A percentile compares a stretch with the other conserved stretches of the same genome.
These are phyloP conservation scores for Cotesia glomerata DNA, from an alignment of 1,140 invertebrate species.

Conservation along the genomic window DNA sequence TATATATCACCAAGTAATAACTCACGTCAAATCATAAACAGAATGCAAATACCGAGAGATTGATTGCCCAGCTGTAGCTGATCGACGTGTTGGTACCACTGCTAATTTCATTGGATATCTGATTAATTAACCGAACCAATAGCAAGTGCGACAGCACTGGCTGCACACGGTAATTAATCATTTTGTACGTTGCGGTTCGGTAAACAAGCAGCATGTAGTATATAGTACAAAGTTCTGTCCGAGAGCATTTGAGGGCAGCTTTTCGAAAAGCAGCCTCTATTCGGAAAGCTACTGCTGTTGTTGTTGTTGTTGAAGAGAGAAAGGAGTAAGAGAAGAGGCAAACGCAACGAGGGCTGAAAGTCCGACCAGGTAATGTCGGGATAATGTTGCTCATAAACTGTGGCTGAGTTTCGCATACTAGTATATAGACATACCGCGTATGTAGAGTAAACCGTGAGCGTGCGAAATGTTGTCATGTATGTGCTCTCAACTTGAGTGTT, in stretches of 20 bases:
- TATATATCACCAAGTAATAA: background rate
- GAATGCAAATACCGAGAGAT: slow-evolving; percentile 27
- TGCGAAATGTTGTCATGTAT: slow-evolving; percentile 31
- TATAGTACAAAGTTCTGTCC: background rate
- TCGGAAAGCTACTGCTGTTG: background rate
- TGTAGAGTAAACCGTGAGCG: slow-evolving; percentile 28
- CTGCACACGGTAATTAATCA: slow-evolving; percentile 26
- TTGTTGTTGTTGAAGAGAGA: slow-evolving; percentile 9
- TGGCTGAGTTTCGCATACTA: slow-evolving; percentile 40
- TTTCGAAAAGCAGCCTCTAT: background rate
- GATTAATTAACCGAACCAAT: slow-evolving; percentile 58
- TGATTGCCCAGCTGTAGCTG: slow-evolving; percentile 38
- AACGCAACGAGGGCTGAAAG: slow-evolving; percentile 25
- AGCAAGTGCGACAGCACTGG: slow-evolving; percentile 31
- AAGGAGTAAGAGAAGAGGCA: slow-evolving; percentile 25
- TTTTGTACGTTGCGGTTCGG: slow-evolving; percentile 11
- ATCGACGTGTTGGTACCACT: slow-evolving; percentile 43
- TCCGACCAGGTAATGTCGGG: slow-evolving; percentile 56
- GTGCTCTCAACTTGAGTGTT: slow-evolving; percentile 1
- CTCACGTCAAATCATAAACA: slow-evolving; percentile 5
- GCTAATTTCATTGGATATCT: slow-evolving; percentile 60
- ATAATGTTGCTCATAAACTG: slow-evolving; percentile 62
- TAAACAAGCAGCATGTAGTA: slow-evolving; percentile 41
- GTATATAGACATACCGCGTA: background rate
- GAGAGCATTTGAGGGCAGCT: slow-evolving; percentile 28